Conservation (phyloP, 2,888 invertebrate genomes). For the Ochlodes sylvanus region DNA sequence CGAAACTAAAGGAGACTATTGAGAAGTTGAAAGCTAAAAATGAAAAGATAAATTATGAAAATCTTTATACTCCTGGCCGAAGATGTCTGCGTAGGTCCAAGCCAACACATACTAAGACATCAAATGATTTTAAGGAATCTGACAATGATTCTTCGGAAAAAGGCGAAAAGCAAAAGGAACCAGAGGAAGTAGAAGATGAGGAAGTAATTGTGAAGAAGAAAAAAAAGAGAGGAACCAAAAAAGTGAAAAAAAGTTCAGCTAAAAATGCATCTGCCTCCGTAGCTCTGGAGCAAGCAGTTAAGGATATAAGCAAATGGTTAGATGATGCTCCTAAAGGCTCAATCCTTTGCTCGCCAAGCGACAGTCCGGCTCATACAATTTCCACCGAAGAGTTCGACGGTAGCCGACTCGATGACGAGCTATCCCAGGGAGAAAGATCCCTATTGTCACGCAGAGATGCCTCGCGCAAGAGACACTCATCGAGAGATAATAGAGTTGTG, state of each 20-base stretch:
- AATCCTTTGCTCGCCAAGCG: constrained; percentile 91
- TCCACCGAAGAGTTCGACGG: constrained; percentile 86
- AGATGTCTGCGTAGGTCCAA: constrained; percentile 45
- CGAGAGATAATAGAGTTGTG: constrained; percentile 71
- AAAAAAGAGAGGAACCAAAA: constrained; percentile 51
- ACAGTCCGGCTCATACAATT: constrained; percentile 89
- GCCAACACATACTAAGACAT: constrained; percentile 38
- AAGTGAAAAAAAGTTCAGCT: constrained; percentile 75
- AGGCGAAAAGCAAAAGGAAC: constrained; percentile 51
- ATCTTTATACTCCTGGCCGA: constrained; percentile 60
- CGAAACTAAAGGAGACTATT: constrained; percentile 83
- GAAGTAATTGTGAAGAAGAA: constrained; percentile 24
- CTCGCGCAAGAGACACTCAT: constrained; percentile 77
- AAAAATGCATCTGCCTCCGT: constrained; percentile 85
- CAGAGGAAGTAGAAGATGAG: constrained; percentile 52
- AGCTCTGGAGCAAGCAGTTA: constrained; percentile 87
- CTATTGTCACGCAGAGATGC: constrained; percentile 66
- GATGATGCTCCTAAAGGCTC: constrained; percentile 92
- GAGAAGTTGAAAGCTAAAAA: constrained; percentile 88
- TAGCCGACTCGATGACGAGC: constrained; percentile 74
- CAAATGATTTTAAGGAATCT: constrained; percentile 47
- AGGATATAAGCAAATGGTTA: constrained; percentile 95
- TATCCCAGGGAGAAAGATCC: constrained; percentile 70
- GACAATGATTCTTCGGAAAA: constrained; percentile 47
- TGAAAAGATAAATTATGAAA: constrained; percentile 80